Conservation (phyloP, 2,797 vertebrate species). For the Myotis daubentonii region DNA sequence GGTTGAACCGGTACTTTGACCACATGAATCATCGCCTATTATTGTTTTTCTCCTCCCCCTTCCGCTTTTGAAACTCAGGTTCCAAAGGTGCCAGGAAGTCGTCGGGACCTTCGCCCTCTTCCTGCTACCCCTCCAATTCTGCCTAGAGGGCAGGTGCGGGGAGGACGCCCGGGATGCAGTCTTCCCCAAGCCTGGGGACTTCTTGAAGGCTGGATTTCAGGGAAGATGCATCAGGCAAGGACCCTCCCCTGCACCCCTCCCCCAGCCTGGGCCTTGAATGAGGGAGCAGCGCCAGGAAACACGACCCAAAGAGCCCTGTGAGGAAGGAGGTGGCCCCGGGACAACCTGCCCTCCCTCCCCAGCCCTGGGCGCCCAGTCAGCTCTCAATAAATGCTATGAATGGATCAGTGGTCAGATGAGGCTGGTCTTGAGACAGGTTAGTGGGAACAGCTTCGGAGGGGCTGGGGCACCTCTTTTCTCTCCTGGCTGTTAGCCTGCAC, state of each 20-base stretch:
- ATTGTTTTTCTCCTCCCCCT: background rate
- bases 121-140: slow-evolving; percentile 46
- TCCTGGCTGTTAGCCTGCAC: background rate
- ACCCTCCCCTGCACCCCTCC: background rate
- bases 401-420: background rate
- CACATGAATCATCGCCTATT: background rate
- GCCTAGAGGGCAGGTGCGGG: slow-evolving; percentile 34
- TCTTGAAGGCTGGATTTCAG: background rate
- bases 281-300: background rate
- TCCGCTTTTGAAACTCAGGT: slow-evolving; percentile 58
- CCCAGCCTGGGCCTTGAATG: background rate
- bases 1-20: background rate
- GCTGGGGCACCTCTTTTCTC: background rate
- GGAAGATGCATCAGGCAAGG: background rate
- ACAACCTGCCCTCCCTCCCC: background rate
- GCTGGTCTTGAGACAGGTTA: background rate
- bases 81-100: slow-evolving; percentile 60
- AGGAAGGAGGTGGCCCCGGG: background rate
- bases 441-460: no score
- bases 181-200: background rate
- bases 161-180: background rate
- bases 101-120: slow-evolving; percentile 37
- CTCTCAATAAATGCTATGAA: slow-evolving; percentile 65
- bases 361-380: background rate
- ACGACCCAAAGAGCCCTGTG: background rate